Evolutionary conservation across 2,113 vertebrate species (phyloP).

Genomic region (Corvus moneduloides): DNA sequence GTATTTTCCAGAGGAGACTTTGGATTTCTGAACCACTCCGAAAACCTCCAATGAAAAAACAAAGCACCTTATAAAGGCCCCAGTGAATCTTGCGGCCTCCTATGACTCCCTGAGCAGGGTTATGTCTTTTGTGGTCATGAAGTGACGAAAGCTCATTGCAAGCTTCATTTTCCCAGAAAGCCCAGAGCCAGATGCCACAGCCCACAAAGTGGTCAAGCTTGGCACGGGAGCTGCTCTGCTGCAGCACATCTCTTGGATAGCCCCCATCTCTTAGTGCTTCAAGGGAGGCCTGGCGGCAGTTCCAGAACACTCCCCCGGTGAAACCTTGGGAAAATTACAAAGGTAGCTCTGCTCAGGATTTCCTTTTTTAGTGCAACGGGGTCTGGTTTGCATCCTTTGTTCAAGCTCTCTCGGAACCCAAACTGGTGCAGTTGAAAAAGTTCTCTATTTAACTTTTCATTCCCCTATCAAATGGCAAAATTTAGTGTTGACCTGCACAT

Average conservation of each 20-base stretch:
- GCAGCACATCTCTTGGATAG: background rate
- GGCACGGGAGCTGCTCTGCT: background rate
- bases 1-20: background rate
- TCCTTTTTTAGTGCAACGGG: background rate
- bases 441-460: background rate
- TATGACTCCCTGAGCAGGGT: background rate
- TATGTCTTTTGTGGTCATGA: background rate
- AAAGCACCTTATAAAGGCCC: background rate
- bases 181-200: background rate
- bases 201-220: background rate
- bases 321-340: background rate
- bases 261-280: background rate
- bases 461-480: background rate
- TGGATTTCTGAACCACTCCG: background rate
- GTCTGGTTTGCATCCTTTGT: background rate
- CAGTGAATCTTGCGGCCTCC: background rate
- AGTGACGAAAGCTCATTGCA: background rate
- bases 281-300: background rate
- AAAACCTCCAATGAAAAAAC: background rate
- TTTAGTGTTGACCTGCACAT: rapidly evolving
- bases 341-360: background rate
- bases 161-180: background rate
- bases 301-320: background rate
- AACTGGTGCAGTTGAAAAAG: background rate
- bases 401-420: background rate